phyloP scores from a whole-genome alignment of 1,140 invertebrate species.

The Venustaconcha ellipsiformis region DNA sequence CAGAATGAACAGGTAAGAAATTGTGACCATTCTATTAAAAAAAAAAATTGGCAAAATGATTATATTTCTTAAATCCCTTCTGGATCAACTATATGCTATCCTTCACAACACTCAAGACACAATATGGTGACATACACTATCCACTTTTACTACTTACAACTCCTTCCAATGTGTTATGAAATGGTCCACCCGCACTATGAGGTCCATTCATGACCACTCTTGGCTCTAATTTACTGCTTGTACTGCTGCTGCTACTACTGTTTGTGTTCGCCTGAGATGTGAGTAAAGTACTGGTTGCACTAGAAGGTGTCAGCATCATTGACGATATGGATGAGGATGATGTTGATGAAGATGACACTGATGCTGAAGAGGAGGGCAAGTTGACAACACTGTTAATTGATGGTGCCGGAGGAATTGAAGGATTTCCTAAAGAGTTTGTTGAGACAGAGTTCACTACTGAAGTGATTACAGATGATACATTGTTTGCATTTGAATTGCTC shows the following conservation, averaged over 20 bases:
- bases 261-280: constrained; percentile 54
- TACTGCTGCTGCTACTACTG: constrained; percentile 45
- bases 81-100: too few relatives aligned
- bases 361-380: constrained; percentile 29
- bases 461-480: constrained; percentile 33
- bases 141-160: constrained; percentile 7
- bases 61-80: too few relatives aligned
- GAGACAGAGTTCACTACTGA: constrained; percentile 58
- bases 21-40: too few relatives aligned
- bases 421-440: constrained; percentile 60
- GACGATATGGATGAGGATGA: constrained; percentile 26
- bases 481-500: constrained; percentile 47
- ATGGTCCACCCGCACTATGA: constrained; percentile 56
- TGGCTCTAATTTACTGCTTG: constrained; percentile 46
- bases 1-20: too few relatives aligned
- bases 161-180: constrained; percentile 30
- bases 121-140: too few relatives aligned
- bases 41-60: too few relatives aligned
- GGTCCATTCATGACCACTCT: constrained; percentile 64
- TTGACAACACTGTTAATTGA: constrained; percentile 22
- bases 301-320: too few relatives aligned
- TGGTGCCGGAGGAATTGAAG: constrained; percentile 43
- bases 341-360: constrained; percentile 25
- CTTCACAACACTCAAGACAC: too few relatives aligned
- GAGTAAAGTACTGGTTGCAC: constrained; percentile 23